Evolutionary conservation across 92 coral and sea anemone species (phyloP).

Genomic region (Plumapathes pennacea): DNA sequence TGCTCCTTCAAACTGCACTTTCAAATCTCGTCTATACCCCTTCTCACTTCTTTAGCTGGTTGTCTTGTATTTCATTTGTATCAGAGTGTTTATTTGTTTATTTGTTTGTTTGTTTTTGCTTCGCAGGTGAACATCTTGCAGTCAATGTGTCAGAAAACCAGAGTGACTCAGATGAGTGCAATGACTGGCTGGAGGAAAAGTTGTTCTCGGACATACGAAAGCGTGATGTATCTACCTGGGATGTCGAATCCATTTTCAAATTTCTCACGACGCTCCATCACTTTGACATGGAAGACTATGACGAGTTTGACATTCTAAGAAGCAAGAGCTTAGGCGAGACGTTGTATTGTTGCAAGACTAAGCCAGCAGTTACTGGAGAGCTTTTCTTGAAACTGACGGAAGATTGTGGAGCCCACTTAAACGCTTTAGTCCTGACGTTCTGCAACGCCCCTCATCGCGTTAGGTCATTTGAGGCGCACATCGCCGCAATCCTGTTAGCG

Average conservation of each 20-base stretch:
- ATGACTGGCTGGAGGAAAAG: constrained; percentile 28
- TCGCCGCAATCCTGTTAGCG: constrained; percentile 59
- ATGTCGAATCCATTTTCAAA: constrained; percentile 59
- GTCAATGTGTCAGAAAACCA: too few species aligned
- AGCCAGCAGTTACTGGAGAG: constrained; percentile 38
- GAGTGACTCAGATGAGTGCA: too few species aligned
- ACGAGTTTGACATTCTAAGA: constrained; percentile 63
- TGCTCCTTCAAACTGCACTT: too few species aligned
- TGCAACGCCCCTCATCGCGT: constrained; percentile 71
- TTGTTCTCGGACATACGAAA: constrained; percentile 38
- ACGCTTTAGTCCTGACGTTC: constrained; percentile 65
- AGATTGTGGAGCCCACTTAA: constrained; percentile 53
- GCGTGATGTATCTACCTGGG: constrained; percentile 56
- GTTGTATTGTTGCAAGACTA: constrained; percentile 65
- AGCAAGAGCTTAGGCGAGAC: constrained; percentile 69
- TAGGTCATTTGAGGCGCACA: constrained; percentile 61
- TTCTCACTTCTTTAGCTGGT: too few species aligned
- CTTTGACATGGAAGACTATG: constrained; percentile 62
- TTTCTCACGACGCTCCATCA: constrained; percentile 54
- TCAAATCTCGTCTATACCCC: too few species aligned
- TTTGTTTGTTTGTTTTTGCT: constrained; percentile 3
- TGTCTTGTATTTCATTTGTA: neutral
- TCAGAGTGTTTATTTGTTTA: neutral
- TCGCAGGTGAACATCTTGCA: constrained; percentile 8
- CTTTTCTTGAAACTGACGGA: constrained; percentile 70